Evolutionary conservation across 2,888 invertebrate species (phyloP), one percentile per base, ranked within the genome.

Genomic region (Eilema griseolum): DNA sequence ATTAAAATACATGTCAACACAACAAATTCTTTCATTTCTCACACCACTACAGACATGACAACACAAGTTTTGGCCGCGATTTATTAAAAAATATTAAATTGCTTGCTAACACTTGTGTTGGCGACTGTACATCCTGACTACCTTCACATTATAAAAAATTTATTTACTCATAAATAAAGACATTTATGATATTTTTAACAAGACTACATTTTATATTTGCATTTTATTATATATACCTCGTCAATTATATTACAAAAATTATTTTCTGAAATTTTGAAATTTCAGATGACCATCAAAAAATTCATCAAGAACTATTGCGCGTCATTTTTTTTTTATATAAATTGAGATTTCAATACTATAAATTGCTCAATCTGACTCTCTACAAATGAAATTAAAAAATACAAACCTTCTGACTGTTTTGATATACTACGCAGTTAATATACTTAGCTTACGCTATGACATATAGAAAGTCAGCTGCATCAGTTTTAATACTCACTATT

Each of bases 1-100:
- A 94, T 94, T 95, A 95, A 82, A 95, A 94, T 94, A 94, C 95
- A 94, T 95, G 94, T 93, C 93, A 93, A 94, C 94, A 94, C 93
- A 89, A 91, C 91, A 91, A 91, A 87, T 88, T 95, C 94, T 95
- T 95, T 95, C 93, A 95, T 95, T 95, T 95, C 86, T 87, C 75
- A 93, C 91, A 88, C 89, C 82, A 89, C 77, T 73, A 79, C 76
- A 71, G 69, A 80, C 84, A 83, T 73, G 68, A 60, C 61, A 61
- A 78, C 71, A 72, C 77, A 66, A 75, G 72, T 71, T 72, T 74
- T 82, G 60, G 46, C 65, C 76, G 73, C 67, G n/a, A 26, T 24
- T 67, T 20, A 37, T 24, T 28, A 57, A 20, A 59, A 31, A 61
- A n/a, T 7, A 60, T 10, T 11, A 57, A 65, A 71, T 65, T 76